phyloP scores from a whole-genome alignment of 2,113 vertebrate species.

The Cromileptes altivelis region DNA sequence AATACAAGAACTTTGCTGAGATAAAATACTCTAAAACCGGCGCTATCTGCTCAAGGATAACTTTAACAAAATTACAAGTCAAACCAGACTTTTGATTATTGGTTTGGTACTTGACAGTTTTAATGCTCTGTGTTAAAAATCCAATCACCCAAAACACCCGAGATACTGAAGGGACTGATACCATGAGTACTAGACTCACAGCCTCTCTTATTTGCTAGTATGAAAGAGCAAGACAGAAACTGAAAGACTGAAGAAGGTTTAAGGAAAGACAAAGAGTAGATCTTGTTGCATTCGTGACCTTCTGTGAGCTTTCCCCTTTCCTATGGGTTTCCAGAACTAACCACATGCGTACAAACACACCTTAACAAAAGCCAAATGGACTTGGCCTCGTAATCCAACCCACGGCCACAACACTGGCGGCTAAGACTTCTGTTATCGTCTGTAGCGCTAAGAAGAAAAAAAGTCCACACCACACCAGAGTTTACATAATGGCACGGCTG shows the following conservation, averaged over 20 bases:
- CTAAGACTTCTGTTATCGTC: slow-evolving; percentile 35
- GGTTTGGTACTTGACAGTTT: background rate
- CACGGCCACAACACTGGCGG: slow-evolving; percentile 12
- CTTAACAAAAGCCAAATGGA: slow-evolving; percentile 34
- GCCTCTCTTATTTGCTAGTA: background rate
- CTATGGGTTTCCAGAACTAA: slow-evolving; percentile 10
- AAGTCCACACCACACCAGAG: slow-evolving; percentile 4
- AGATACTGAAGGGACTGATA: background rate
- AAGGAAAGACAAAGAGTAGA: background rate
- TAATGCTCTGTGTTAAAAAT: too few species aligned
- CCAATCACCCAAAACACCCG: too few species aligned
- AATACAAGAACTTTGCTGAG: too few species aligned
- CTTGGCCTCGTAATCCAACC: slow-evolving; percentile 4
- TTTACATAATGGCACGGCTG: slow-evolving; percentile 36
- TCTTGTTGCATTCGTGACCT: background rate
- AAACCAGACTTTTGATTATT: too few species aligned
- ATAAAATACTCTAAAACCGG: background rate
- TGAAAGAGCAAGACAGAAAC: background rate
- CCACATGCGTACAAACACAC: slow-evolving; percentile 15
- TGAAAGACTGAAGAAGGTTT: background rate
- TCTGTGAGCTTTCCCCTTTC: background rate
- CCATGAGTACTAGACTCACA: background rate
- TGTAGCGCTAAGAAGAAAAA: slow-evolving; percentile 17
- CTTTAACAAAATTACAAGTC: background rate
- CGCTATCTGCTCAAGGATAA: background rate